Evolutionary conservation across 2,888 invertebrate genomes (phyloP).

Genomic region (Spicauda simplicius): DNA sequence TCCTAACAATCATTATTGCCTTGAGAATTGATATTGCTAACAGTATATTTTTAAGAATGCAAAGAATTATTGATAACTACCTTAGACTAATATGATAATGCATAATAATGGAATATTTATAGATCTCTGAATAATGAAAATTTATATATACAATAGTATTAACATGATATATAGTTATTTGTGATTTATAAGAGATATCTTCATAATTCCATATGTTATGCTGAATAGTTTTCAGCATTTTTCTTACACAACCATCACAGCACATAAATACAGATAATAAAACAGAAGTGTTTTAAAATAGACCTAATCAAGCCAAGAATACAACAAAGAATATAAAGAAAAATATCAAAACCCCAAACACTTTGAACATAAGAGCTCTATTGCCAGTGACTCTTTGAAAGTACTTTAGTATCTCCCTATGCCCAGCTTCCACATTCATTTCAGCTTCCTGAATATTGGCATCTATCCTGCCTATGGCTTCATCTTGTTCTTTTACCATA

Average conservation of each 20-base stretch:
- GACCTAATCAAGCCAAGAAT: slow-evolving; percentile 90
- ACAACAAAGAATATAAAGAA: slow-evolving; percentile 99
- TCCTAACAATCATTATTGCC: too few relatives aligned
- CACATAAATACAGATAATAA: not conserved
- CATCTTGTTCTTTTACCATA: slow-evolving; percentile 99
- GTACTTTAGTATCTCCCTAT: slow-evolving; percentile 98
- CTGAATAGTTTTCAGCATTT: slow-evolving; percentile 5
- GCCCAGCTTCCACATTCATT: slow-evolving; percentile 98
- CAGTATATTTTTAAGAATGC: too few relatives aligned
- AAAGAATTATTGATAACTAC: too few relatives aligned
- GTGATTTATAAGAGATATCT: too few relatives aligned
- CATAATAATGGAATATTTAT: too few relatives aligned
- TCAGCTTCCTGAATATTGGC: slow-evolving; percentile 97
- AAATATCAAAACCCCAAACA: slow-evolving; percentile 98
- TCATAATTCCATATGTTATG: not conserved
- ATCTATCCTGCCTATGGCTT: slow-evolving; percentile 99
- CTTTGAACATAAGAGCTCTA: slow-evolving; percentile 99
- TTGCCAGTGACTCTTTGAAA: slow-evolving; percentile 98
- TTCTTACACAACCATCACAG: not conserved
- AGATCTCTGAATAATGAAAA: too few relatives aligned
- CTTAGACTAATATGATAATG: too few relatives aligned
- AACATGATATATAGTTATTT: too few relatives aligned
- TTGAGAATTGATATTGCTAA: too few relatives aligned
- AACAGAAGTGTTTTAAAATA: not conserved
- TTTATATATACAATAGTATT: too few relatives aligned